Percentiles rank a stretch among this genome's conserved stretches.
Conservation (phyloP, 23 tunicate species). For the Phallusia fumigata region DNA sequence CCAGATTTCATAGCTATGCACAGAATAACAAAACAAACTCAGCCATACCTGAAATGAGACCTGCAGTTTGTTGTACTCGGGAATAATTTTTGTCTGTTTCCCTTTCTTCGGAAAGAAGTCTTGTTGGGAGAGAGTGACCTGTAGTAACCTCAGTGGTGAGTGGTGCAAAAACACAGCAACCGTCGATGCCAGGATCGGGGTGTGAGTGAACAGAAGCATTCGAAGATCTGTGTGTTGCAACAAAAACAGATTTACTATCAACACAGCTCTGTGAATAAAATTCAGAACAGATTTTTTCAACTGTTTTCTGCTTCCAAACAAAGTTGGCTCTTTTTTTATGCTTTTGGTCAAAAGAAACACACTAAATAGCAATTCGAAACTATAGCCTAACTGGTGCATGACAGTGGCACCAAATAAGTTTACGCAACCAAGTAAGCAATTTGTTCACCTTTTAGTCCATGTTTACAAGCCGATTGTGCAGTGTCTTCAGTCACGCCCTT, state of each 20-base stretch:
- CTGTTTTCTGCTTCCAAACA: too few relatives aligned
- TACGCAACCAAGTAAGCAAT: too few relatives aligned
- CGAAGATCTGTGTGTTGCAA: slow-evolving; percentile 60
- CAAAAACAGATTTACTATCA: too few relatives aligned
- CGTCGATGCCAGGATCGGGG: slow-evolving; percentile 51
- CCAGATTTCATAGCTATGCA: too few relatives aligned
- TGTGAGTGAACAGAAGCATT: slow-evolving; percentile 74
- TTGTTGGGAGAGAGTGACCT: slow-evolving; percentile 28
- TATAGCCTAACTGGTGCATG: too few relatives aligned
- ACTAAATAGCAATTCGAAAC: too few relatives aligned
- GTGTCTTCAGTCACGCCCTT: slow-evolving; percentile 61
- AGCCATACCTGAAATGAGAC: background rate
- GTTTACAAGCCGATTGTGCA: slow-evolving; percentile 53
- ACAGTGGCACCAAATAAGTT: too few relatives aligned
- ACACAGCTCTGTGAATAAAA: too few relatives aligned
- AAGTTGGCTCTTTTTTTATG: too few relatives aligned
- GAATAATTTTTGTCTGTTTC: background rate
- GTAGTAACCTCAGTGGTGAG: slow-evolving; percentile 17
- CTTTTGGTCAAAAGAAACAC: too few relatives aligned
- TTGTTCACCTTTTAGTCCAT: slow-evolving; percentile 74
- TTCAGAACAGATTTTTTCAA: too few relatives aligned
- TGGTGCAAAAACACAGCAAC: slow-evolving; percentile 33
- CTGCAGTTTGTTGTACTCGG: slow-evolving; percentile 1
- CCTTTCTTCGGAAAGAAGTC: slow-evolving; percentile 36
- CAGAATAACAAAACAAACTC: too few relatives aligned